Evolutionary conservation across 1,140 invertebrate species (phyloP).

Genomic region (Parapsyche elsis): DNA sequence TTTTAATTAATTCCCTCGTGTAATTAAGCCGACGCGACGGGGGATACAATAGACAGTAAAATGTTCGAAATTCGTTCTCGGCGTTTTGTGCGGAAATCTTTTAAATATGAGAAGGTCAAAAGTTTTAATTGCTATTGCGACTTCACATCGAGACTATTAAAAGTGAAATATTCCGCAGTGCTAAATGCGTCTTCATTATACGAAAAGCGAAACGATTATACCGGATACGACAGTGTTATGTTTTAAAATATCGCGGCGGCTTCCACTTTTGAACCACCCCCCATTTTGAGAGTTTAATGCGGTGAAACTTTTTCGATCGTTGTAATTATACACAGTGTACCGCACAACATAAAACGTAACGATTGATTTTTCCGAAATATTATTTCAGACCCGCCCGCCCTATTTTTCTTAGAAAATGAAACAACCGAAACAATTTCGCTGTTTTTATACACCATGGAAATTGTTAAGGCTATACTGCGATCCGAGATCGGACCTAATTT

Average conservation of each 20-base stretch:
- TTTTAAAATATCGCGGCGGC: neutral
- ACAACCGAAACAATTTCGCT: neutral
- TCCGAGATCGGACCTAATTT: constrained; percentile 10
- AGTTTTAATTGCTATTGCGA: neutral
- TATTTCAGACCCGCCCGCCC: too few relatives aligned
- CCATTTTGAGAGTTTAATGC: too few relatives aligned
- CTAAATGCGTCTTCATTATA: constrained; percentile 6
- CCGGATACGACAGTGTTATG: neutral
- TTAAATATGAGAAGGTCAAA: constrained; percentile 4
- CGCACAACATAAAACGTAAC: too few relatives aligned
- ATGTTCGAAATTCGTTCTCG: too few relatives aligned
- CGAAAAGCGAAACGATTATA: neutral
- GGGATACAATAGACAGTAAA: too few relatives aligned
- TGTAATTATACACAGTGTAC: too few relatives aligned
- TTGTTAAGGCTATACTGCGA: neutral
- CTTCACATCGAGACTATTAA: constrained; percentile 17
- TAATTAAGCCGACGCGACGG: too few relatives aligned
- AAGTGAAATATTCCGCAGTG: constrained; percentile 19
- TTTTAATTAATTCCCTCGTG: too few relatives aligned
- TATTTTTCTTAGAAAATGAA: neutral
- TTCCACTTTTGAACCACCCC: neutral
- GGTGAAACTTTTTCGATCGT: too few relatives aligned
- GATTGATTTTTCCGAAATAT: too few relatives aligned
- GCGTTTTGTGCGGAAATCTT: neutral
- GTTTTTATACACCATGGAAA: neutral